Evolutionary conservation across 2,888 invertebrate species (phyloP), one percentile per base, ranked within the genome.

Genomic region (Apamea crenata): DNA sequence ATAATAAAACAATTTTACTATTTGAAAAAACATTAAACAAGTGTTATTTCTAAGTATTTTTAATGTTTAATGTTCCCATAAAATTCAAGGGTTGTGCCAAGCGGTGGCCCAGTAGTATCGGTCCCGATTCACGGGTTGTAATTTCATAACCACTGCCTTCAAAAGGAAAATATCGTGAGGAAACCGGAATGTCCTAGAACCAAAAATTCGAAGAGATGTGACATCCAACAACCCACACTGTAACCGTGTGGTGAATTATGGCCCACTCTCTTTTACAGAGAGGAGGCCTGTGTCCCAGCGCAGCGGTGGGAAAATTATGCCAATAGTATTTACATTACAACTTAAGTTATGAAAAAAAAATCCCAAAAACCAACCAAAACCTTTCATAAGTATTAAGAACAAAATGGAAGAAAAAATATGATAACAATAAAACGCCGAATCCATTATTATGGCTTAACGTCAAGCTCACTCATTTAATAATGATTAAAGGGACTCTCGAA

Each of bases 401-500:
- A 56, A 59, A 36, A 59, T 70, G 12, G n/a, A 72, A 74, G 2
- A 21, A 7, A n/a, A 29, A 29, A 47, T 40, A 32, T 8, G 67
- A 44, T 63, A 66, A 61, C 3, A 71, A 68, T 59, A 74, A 76
- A 85, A 66, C 0, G 5, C 7, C 7, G 16, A 61, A 74, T 65
- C 47, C 29, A 69, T 67, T 82, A 72, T 68, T 77, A 77, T 71
- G 56, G 14, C n/a, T 67, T 44, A 50, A 56, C 32, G 21, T 65
- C 21, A 74, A 65, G 29, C 21, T 63, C 59, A 25, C 16, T 68
- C 36, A 68, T 79, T 71, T 67, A 76, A 69, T 77, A 53, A 77
- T 80, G 14, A 82, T 67, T 71, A 78, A 71, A 76, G 18, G n/a
- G 36, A 67, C 44, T 44, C 36, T 74, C 68, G 7, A 79, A 83